A percentile compares a stretch with the other conserved stretches of the same genome.
Evolutionary conservation across 2,113 vertebrate genomes (phyloP).

Genomic region (Microcebus tavaratra): DNA sequence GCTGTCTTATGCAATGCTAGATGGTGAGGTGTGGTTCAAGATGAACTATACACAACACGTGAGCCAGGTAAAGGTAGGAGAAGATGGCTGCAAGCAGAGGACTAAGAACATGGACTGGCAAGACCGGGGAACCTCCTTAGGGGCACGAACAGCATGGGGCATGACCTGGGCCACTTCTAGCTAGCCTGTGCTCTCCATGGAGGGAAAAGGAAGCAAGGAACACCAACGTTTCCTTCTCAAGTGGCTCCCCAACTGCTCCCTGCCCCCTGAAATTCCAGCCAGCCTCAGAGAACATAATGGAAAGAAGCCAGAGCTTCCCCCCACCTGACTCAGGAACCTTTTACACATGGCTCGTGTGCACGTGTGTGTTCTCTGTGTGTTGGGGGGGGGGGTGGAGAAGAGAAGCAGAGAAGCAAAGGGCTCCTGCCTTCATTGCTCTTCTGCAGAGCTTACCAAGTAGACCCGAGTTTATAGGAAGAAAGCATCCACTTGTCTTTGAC

Average conservation of each 20-base stretch:
- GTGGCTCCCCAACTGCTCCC: neutral
- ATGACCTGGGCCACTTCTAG: neutral
- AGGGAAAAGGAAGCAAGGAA: neutral
- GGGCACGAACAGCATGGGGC: neutral
- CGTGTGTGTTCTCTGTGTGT: no score
- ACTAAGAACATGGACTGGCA: neutral
- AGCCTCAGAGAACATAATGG: neutral
- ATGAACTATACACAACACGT: neutral
- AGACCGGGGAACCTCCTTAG: neutral
- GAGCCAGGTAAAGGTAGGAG: neutral
- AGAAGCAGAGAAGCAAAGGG: neutral
- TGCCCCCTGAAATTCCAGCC: neutral
- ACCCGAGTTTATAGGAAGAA: neutral
- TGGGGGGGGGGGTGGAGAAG: neutral
- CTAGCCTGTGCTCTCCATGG: neutral
- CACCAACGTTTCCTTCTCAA: neutral
- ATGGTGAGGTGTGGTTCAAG: neutral
- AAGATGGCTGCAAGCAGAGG: neutral
- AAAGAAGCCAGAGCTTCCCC: neutral
- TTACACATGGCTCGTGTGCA: no score
- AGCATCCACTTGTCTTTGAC: neutral
- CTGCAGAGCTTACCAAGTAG: conserved; percentile 5
- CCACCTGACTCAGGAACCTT: neutral
- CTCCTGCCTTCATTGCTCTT: neutral
- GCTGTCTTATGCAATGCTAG: neutral